These are phyloP conservation scores for Calidris pugnax DNA, from an alignment of 2,113 vertebrate species.

Conservation along the genomic window DNA sequence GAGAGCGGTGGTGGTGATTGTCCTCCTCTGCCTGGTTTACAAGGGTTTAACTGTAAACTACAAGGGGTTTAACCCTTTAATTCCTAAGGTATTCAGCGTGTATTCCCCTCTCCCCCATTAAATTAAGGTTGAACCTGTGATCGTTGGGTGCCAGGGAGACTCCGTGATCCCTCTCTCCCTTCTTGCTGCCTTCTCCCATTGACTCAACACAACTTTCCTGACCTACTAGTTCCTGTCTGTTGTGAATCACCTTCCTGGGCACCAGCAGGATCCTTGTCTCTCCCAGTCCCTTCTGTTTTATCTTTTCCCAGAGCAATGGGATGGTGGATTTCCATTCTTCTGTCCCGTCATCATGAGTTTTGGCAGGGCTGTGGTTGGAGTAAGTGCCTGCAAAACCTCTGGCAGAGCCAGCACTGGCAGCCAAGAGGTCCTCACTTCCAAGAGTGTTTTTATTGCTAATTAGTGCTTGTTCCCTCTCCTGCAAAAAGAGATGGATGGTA, in stretches of 20 bases:
- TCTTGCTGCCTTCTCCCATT: rapidly evolving
- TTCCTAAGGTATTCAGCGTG: neutral
- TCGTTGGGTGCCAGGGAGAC: neutral
- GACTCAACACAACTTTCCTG: neutral
- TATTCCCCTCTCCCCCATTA: neutral
- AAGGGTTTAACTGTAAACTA: neutral
- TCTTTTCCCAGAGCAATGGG: neutral
- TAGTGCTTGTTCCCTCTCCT: neutral
- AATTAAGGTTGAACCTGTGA: neutral
- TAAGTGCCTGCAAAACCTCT: neutral
- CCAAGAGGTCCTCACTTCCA: neutral
- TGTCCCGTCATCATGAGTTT: neutral
- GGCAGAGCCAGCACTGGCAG: neutral
- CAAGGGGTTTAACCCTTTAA: neutral
- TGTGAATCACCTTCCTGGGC: neutral
- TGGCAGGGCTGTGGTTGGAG: neutral
- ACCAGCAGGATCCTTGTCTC: neutral
- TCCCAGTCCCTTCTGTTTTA: neutral
- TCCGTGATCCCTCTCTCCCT: neutral
- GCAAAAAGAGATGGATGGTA: neutral
- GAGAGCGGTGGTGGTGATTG: neutral
- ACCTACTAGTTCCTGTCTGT: neutral
- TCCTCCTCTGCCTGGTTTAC: neutral
- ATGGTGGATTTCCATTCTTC: neutral
- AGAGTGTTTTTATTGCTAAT: neutral